Evolutionary conservation across 2,113 vertebrate genomes (phyloP).

Genomic region (Mobula birostris): DNA sequence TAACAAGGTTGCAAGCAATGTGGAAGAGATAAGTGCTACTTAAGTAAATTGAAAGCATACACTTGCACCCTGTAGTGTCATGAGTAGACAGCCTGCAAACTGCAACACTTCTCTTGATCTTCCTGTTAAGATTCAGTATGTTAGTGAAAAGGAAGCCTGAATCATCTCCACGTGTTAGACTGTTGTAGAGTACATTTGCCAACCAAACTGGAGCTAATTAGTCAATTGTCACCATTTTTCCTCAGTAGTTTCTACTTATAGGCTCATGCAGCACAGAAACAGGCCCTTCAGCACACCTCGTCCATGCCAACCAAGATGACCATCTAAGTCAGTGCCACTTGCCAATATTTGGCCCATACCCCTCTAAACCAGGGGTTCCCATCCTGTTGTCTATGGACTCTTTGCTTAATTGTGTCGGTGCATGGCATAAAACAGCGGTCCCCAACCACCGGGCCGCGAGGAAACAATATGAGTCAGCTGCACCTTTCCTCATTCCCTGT

Average conservation of each 20-base stretch:
- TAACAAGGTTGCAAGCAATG: not conserved
- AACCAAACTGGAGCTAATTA: not conserved
- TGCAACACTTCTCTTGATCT: not conserved
- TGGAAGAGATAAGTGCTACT: not conserved
- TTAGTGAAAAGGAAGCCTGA: not conserved
- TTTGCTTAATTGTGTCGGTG: too few relatives aligned
- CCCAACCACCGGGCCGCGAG: too few relatives aligned
- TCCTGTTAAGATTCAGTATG: not conserved
- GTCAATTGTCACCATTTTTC: not conserved
- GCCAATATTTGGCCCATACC: too few relatives aligned
- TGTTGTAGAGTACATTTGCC: not conserved
- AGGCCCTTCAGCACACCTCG: too few relatives aligned
- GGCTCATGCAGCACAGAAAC: too few relatives aligned
- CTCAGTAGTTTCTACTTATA: not conserved
- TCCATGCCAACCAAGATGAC: too few relatives aligned
- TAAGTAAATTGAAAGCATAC: constrained; percentile 9
- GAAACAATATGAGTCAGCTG: too few relatives aligned
- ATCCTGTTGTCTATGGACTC: too few relatives aligned
- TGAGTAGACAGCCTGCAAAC: not conserved
- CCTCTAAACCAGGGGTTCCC: too few relatives aligned
- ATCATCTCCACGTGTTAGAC: not conserved
- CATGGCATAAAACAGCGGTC: too few relatives aligned
- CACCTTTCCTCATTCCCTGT: too few relatives aligned
- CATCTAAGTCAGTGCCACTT: too few relatives aligned
- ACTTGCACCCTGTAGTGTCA: not conserved